Evolutionary conservation across 2,888 invertebrate genomes (phyloP), one percentile per base, ranked within the genome.

Genomic region (Chirona hameri): DNA sequence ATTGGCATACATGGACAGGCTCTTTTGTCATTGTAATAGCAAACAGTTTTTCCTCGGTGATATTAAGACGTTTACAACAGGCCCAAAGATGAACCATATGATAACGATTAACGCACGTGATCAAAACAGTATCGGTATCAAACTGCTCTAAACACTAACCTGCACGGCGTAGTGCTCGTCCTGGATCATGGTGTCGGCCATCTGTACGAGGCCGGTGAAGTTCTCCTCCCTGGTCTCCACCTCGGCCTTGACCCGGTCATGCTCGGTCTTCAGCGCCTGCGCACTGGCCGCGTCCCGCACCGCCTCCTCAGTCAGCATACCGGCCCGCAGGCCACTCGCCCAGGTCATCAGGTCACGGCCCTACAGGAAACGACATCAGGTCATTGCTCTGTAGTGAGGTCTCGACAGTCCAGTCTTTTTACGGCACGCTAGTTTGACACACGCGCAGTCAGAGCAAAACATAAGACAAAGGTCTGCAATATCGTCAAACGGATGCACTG

Each of bases 331-430:
- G 83, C 93, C 92, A 24, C 92, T 91, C 0, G 95, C 94, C 98
- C 98, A 99, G 39, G 93, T 94, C 86, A 93, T 92, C 84, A 98
- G 91, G 89, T 97, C 97, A 85, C 98, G 92, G 0, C 93, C 93
- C 92, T 92, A 86, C 27, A 82, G n/a, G 39, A 39, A 7, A 39
- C 7, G 39, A 39, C 79, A 39, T n/a, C 29, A 55, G 31, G 57
- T 60, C 29, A 80, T 3, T 27, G 5, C 18, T 39, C 60, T 57
- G 18, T 39, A 39, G 39, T 39, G 39, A 39, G 4, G 39, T 7
- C 2, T 39, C 39, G 39, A 39, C 39, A 39, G 7, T 2, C 7
- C 39, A 39, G 39, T 39, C 39, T 39, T 39, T 39, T 39, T 39
- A 39, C 39, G 7, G 39, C 39, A 39, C 39, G 39, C 39, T 39